These are phyloP conservation scores for Pangasianodon hypophthalmus DNA, from an alignment of 2,113 vertebrate genomes.

Conservation along the genomic window DNA sequence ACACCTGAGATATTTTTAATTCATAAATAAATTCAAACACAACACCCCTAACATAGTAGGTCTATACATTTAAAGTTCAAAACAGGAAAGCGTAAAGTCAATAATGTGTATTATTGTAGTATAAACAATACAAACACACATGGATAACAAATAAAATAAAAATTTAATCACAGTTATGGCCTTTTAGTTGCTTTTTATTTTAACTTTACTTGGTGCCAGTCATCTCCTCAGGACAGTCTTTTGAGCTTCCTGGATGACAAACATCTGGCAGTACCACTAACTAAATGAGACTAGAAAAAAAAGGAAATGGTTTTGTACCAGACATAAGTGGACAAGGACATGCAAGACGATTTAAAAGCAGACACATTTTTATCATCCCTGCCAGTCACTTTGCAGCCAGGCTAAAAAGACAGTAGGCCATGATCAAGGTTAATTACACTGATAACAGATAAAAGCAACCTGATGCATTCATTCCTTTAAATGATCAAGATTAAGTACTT, in stretches of 20 bases:
- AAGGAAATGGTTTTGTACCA: constrained; percentile 3
- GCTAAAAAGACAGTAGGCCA: neutral
- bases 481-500: neutral
- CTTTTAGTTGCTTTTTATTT: neutral
- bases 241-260: neutral
- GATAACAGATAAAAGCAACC: neutral
- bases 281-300: neutral
- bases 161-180: neutral
- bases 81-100: neutral
- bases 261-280: neutral
- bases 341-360: neutral
- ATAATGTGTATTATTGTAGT: neutral
- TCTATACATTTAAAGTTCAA: neutral
- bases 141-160: neutral
- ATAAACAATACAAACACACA: neutral
- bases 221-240: neutral
- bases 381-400: neutral
- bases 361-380: neutral
- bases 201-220: neutral
- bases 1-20: neutral
- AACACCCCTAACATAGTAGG: neutral
- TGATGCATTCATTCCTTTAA: neutral
- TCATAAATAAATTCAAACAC: neutral
- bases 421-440: neutral
- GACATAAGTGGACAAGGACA: constrained; percentile 27